These are phyloP conservation scores for Ectropis grisescens DNA, from an alignment of 1,140 invertebrate genomes.

Conservation along the genomic window DNA sequence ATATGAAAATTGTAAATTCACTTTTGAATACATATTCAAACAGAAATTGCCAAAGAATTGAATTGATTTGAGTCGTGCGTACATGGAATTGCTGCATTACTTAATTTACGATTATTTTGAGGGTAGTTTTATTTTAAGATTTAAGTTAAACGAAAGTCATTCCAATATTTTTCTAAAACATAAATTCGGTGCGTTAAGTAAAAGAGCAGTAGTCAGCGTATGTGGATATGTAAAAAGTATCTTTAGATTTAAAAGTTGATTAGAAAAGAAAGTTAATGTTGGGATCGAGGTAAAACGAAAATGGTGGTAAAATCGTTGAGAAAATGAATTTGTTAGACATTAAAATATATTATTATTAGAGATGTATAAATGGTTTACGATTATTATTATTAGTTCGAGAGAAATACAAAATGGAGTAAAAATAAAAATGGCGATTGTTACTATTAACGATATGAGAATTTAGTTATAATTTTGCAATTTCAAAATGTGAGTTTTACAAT, in stretches of 20 bases:
- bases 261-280: constrained; percentile 59
- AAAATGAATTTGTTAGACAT: constrained; percentile 66
- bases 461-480: constrained; percentile 70
- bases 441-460: constrained; percentile 68
- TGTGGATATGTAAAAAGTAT: constrained; percentile 61
- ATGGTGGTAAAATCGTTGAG: constrained; percentile 44
- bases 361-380: constrained; percentile 67
- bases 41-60: constrained; percentile 61
- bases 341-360: constrained; percentile 67
- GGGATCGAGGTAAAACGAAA: constrained; percentile 40
- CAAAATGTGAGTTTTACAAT: constrained; percentile 71
- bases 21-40: constrained; percentile 46
- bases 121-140: constrained; percentile 21
- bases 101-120: constrained; percentile 17
- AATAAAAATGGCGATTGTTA: constrained; percentile 63
- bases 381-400: constrained; percentile 64
- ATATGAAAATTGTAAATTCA: constrained; percentile 62
- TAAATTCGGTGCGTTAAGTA: constrained; percentile 43
- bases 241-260: constrained; percentile 59
- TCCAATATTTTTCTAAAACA: constrained; percentile 60
- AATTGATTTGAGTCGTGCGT: constrained; percentile 37
- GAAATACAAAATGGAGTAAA: constrained; percentile 43
- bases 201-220: constrained; percentile 46
- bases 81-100: constrained; percentile 25
- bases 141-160: constrained; percentile 36